phyloP scores from a whole-genome alignment of 2,888 invertebrate genomes.

The Monopis laevigella region DNA sequence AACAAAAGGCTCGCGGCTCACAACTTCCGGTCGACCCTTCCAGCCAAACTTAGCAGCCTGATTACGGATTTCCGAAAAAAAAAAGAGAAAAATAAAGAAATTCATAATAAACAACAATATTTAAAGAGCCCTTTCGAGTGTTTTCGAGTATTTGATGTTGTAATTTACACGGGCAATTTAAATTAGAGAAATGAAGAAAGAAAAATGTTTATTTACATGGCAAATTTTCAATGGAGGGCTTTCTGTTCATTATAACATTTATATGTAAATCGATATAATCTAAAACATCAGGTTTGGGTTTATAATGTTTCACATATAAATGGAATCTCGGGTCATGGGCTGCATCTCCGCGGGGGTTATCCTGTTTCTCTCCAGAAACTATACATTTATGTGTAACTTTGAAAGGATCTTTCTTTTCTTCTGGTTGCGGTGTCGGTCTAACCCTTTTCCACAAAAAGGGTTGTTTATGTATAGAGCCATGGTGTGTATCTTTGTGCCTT shows the following conservation, averaged over 20 bases:
- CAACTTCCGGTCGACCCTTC: constrained; percentile 65
- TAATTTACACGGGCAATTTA: not conserved
- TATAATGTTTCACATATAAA: constrained; percentile 49
- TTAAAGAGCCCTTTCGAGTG: constrained; percentile 2
- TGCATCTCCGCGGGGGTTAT: constrained; percentile 21
- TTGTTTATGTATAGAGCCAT: constrained; percentile 39
- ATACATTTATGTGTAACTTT: constrained; percentile 22
- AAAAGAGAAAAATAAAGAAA: constrained; percentile 51
- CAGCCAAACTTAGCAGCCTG: constrained; percentile 59
- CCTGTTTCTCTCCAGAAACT: not conserved
- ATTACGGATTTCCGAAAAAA: constrained; percentile 64
- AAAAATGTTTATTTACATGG: not conserved
- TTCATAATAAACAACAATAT: constrained; percentile 44
- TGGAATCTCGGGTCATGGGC: constrained; percentile 47
- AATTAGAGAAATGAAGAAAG: too few relatives aligned
- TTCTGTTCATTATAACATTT: constrained; percentile 38
- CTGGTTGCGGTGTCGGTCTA: constrained; percentile 24
- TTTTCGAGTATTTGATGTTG: constrained; percentile 8
- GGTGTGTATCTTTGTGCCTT: constrained; percentile 37
- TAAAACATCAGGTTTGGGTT: constrained; percentile 46
- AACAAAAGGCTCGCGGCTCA: constrained; percentile 65
- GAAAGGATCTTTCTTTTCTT: constrained; percentile 41
- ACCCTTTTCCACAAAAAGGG: constrained; percentile 52
- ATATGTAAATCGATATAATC: constrained; percentile 53
- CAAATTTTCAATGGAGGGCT: constrained; percentile 31